Conservation (phyloP, 2,797 vertebrate genomes). For the Eutrigla gurnardus region DNA sequence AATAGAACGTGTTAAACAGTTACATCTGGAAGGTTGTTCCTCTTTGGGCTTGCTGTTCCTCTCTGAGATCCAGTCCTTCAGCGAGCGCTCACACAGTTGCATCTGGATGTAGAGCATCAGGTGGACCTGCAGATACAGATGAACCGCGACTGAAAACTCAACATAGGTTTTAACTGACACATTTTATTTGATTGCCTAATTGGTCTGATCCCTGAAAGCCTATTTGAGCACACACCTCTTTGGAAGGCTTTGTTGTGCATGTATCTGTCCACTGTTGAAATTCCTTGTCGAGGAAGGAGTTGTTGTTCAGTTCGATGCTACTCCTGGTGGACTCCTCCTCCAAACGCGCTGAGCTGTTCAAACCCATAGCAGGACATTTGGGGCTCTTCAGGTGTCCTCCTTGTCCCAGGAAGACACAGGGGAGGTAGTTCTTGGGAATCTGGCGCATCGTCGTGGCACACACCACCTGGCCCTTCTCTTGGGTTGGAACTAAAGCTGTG, state of each 20-base stretch:
- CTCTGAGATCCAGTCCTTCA: constrained; percentile 95
- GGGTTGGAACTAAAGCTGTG: constrained; percentile 48
- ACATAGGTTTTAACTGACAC: no score
- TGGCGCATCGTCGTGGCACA: constrained; percentile 70
- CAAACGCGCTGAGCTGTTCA: constrained; percentile 63
- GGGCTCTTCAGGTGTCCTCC: constrained; percentile 21
- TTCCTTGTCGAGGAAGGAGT: constrained; percentile 69
- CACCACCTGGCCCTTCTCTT: constrained; percentile 59
- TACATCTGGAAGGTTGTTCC: constrained; percentile 61
- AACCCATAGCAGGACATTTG: constrained; percentile 75
- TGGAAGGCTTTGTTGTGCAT: constrained; percentile 60
- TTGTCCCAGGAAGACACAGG: constrained; percentile 84
- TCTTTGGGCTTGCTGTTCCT: constrained; percentile 82
- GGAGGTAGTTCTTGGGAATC: constrained; percentile 80
- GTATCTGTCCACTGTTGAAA: constrained; percentile 69
- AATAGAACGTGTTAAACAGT: constrained; percentile 10
- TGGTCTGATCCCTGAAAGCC: background rate
- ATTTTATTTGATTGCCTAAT: background rate
- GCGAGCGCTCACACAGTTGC: constrained; percentile 94
- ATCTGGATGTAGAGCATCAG: constrained; percentile 99
- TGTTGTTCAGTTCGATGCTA: constrained; percentile 78
- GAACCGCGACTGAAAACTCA: background rate
- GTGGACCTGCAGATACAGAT: constrained; percentile 81
- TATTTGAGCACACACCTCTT: constrained; percentile 63
- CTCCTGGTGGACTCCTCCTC: constrained; percentile 73